Conservation (phyloP, 1,140 invertebrate genomes). For the Hycleus cichorii region DNA sequence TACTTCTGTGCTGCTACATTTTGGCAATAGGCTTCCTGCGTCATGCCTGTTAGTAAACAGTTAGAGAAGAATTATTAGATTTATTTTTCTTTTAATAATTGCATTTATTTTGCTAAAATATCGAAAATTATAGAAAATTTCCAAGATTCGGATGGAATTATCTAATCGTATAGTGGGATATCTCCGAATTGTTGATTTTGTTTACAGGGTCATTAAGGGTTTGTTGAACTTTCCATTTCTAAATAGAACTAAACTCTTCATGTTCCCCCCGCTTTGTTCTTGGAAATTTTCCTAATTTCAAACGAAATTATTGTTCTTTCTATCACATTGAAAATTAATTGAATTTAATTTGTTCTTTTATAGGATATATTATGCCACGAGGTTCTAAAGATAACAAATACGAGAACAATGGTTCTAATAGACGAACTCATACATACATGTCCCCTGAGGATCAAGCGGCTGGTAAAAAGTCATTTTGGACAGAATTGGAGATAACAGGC, state of each 20-base stretch:
- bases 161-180: too few relatives aligned
- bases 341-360: constrained; percentile 21
- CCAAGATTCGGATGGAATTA: too few relatives aligned
- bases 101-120: too few relatives aligned
- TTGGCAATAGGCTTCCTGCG: constrained; percentile 13
- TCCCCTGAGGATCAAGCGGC: constrained; percentile 82
- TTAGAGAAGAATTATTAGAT: not conserved
- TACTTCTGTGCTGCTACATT: not conserved
- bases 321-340: not conserved
- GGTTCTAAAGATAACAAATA: constrained; percentile 51
- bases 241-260: not conserved
- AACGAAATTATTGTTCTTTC: not conserved
- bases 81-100: too few relatives aligned
- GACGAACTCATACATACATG: constrained; percentile 85
- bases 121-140: too few relatives aligned
- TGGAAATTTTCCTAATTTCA: not conserved
- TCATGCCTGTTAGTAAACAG: constrained; percentile 8
- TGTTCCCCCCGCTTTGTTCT: too few relatives aligned
- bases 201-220: constrained; percentile 24
- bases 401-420: constrained; percentile 44
- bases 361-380: constrained; percentile 56
- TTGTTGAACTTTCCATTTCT: constrained; percentile 22
- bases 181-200: not conserved
- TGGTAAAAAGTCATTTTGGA: constrained; percentile 85
- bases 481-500: constrained; percentile 54